Percentiles rank a stretch among this genome's conserved stretches.
These are phyloP conservation scores for Aurelia aurita DNA, from an alignment of 30 jellyfish, hydroid and myxozoan species.

Conservation along the genomic window DNA sequence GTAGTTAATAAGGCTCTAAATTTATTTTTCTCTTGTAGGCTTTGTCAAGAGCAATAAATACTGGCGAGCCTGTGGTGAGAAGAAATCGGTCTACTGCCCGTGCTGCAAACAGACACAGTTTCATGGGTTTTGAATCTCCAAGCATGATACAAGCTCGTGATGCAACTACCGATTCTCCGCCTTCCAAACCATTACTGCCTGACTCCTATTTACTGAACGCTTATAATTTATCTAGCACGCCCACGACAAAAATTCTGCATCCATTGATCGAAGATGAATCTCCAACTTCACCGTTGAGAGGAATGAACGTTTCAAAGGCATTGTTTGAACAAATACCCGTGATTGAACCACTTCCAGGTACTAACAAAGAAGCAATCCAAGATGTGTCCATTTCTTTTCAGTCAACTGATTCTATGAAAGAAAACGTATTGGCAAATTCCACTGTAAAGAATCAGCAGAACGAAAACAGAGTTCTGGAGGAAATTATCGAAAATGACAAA, in stretches of 20 bases:
- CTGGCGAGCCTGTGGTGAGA: conserved; percentile 28
- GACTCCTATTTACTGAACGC: conserved; percentile 36
- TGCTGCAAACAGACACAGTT: conserved; percentile 89
- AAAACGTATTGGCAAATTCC: background rate
- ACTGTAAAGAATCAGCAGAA: background rate
- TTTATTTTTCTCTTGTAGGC: background rate
- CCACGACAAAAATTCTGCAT: conserved; percentile 66
- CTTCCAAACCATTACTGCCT: conserved; percentile 21
- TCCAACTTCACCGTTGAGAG: conserved; percentile 64
- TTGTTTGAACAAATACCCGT: conserved; percentile 8
- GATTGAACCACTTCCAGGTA: background rate
- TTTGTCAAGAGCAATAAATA: conserved; percentile 30
- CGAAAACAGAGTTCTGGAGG: background rate
- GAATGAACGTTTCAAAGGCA: conserved; percentile 4
- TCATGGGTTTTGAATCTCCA: conserved; percentile 87
- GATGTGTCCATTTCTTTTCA: background rate
- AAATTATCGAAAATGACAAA: background rate
- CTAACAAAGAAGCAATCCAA: background rate
- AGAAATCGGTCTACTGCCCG: conserved; percentile 11
- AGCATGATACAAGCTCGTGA: conserved; percentile 56
- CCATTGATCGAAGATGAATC: conserved; percentile 94
- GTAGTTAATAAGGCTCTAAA: too few species aligned
- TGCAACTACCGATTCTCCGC: conserved; percentile 21
- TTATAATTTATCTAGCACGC: conserved; percentile 60
- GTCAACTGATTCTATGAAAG: background rate